A percentile compares a stretch with the other conserved stretches of the same genome.
These are phyloP conservation scores for Goniozus legneri DNA, from an alignment of 1,140 invertebrate species.

Conservation along the genomic window DNA sequence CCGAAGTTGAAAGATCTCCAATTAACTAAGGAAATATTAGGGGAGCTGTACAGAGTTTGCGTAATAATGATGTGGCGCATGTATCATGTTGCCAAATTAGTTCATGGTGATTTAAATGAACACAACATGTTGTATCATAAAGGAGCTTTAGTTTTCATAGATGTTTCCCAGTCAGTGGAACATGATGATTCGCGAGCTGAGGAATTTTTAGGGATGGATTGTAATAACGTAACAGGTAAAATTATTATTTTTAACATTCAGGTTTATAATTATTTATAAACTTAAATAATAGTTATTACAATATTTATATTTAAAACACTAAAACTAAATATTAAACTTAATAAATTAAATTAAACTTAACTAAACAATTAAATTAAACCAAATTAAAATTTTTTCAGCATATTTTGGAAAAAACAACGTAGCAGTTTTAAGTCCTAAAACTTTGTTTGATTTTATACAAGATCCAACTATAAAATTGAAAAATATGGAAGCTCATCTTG, in stretches of 20 bases:
- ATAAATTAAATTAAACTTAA: constrained; percentile 1
- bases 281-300: no score
- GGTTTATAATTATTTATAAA: no score
- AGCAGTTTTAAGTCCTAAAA: constrained; percentile 83
- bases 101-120: constrained; percentile 97
- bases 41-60: constrained; percentile 84
- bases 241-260: no score
- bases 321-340: no score
- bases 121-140: constrained; percentile 90
- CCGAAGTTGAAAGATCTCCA: constrained; percentile 82
- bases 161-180: constrained; percentile 97
- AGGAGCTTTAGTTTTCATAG: constrained; percentile 85
- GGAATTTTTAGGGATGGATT: constrained; percentile 93
- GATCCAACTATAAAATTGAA: constrained; percentile 78
- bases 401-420: constrained; percentile 91
- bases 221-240: constrained; percentile 80
- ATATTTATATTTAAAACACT: no score
- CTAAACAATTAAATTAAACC: neutral
- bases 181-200: constrained; percentile 95
- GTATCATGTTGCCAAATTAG: constrained; percentile 88
- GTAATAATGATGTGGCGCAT: constrained; percentile 88
- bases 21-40: constrained; percentile 63
- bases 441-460: constrained; percentile 95
- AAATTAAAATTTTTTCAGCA: constrained; percentile 59
- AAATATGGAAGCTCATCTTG: constrained; percentile 80